phyloP scores from a whole-genome alignment of 1,140 invertebrate species.

The Babylonia areolata region DNA sequence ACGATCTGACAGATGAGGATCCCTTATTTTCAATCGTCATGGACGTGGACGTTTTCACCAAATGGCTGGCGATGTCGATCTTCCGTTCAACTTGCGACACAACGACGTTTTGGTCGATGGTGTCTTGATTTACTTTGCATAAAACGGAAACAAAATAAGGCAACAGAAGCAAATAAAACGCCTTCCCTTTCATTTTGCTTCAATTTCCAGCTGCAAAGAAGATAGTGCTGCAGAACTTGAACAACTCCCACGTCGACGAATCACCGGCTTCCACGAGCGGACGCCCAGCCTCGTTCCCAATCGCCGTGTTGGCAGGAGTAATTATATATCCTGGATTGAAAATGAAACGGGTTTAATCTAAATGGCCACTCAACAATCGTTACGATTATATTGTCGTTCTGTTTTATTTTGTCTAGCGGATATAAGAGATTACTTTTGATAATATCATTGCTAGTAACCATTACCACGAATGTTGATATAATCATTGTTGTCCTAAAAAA shows the following conservation, averaged over 20 bases:
- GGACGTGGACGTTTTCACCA: conserved; percentile 88
- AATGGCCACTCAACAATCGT: too few relatives aligned
- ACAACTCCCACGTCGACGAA: not conserved
- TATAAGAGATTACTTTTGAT: too few relatives aligned
- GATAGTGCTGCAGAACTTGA: conserved; percentile 13
- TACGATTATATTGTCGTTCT: too few relatives aligned
- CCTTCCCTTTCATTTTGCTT: conserved; percentile 37
- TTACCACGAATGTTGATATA: too few relatives aligned
- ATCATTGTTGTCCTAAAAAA: too few relatives aligned
- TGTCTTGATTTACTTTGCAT: conserved; percentile 61
- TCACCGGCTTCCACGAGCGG: conserved; percentile 24
- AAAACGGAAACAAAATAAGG: conserved; percentile 46
- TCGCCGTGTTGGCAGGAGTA: conserved; percentile 41
- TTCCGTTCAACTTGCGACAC: conserved; percentile 90
- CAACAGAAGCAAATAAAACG: conserved; percentile 38
- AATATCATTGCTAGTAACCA: too few relatives aligned
- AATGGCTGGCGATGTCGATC: conserved; percentile 91
- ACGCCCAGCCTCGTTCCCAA: conserved; percentile 29
- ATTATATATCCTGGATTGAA: not conserved
- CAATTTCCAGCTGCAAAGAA: not conserved
- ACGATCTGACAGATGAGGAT: conserved; percentile 82
- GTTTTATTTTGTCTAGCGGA: too few relatives aligned
- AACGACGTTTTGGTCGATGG: conserved; percentile 73
- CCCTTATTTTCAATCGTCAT: conserved; percentile 89
- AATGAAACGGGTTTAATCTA: not conserved